phyloP scores from a whole-genome alignment of 2,797 vertebrate genomes.

The Bradypodion ventrale region DNA sequence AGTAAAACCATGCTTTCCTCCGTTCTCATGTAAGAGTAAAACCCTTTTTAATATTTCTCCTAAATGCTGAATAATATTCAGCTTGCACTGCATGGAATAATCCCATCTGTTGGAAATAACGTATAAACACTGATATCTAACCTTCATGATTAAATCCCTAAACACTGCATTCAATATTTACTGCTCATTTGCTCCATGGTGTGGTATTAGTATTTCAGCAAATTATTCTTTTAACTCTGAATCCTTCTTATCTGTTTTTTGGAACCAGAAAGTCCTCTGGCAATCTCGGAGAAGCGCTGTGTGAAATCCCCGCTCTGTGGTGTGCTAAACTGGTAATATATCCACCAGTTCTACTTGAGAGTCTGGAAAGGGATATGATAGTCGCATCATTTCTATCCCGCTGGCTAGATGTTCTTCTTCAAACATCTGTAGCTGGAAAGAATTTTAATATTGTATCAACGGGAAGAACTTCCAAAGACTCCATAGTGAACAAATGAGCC shows the following conservation, averaged over 20 bases:
- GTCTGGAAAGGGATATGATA: neutral
- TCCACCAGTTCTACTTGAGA: neutral
- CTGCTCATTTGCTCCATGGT: neutral
- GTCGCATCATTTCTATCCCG: neutral
- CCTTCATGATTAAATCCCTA: rapidly evolving
- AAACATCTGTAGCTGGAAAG: neutral
- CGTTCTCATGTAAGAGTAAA: too few species aligned
- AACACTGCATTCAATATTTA: neutral
- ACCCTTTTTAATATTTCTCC: neutral
- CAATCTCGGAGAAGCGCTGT: constrained; percentile 12
- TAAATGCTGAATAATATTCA: neutral
- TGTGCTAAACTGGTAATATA: neutral
- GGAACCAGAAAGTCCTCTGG: constrained; percentile 41
- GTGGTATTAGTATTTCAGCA: constrained; percentile 36
- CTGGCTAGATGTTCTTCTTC: neutral
- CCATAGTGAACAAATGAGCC: neutral
- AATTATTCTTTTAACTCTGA: constrained; percentile 35
- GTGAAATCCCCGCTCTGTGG: constrained; percentile 42
- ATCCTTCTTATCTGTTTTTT: constrained; percentile 1
- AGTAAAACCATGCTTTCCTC: too few species aligned
- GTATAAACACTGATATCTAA: constrained; percentile 6
- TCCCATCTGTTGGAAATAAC: constrained; percentile 8
- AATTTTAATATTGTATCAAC: neutral
- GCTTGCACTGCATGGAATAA: neutral
- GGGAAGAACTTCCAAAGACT: neutral